Percentiles rank a stretch among this genome's conserved stretches.
phyloP scores from a whole-genome alignment of 2,888 invertebrate species.

The Fabriciana adippe region DNA sequence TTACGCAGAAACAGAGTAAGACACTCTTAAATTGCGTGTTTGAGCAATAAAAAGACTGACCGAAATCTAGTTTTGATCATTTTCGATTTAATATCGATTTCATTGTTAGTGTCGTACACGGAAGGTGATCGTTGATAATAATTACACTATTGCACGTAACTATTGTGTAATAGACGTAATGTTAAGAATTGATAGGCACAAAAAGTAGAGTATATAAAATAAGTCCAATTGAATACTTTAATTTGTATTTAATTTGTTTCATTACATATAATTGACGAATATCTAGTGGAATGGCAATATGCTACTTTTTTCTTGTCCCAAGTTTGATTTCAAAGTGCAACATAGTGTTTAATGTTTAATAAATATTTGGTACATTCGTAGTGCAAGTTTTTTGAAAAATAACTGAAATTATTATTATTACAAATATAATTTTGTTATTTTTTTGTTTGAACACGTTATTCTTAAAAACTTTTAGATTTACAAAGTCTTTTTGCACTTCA shows the following conservation, averaged over 20 bases:
- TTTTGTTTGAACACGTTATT: no score
- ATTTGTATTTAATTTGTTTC: slow-evolving; percentile 11
- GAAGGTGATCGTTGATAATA: slow-evolving; percentile 70
- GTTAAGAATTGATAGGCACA: slow-evolving; percentile 40
- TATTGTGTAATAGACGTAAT: slow-evolving; percentile 66
- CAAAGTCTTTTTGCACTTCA: no score
- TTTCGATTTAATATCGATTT: slow-evolving; percentile 71
- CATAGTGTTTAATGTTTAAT: no score
- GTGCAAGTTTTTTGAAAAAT: no score
- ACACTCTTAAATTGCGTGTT: slow-evolving; percentile 63
- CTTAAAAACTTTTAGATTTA: no score
- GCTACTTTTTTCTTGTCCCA: background rate
- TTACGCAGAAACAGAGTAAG: slow-evolving; percentile 35
- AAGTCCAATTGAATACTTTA: slow-evolving; percentile 11
- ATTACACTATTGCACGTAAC: slow-evolving; percentile 73
- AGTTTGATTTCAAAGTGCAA: background rate
- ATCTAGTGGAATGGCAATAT: background rate
- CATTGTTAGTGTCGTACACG: slow-evolving; percentile 72
- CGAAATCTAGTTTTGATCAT: slow-evolving; percentile 68
- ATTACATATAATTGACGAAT: background rate
- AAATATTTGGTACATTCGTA: no score
- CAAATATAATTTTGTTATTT: no score
- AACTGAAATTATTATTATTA: no score
- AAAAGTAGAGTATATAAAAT: slow-evolving; percentile 25
- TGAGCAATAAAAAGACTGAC: slow-evolving; percentile 67